These are phyloP conservation scores for Chromoteleia sp. DNA, from an alignment of 2,888 invertebrate species.

Conservation along the genomic window DNA sequence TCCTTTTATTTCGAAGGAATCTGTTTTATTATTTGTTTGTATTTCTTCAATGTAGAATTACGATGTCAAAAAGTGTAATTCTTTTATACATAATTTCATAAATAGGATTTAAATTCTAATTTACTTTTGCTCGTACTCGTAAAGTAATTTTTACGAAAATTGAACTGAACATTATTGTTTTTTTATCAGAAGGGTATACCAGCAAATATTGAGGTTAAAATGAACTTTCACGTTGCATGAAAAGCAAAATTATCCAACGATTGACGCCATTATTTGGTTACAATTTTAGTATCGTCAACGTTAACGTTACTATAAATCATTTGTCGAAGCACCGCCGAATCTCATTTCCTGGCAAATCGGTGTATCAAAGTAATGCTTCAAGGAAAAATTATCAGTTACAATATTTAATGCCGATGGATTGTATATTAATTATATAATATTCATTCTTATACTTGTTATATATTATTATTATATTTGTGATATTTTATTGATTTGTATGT, in stretches of 20 bases:
- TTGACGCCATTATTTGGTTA: constrained; percentile 2
- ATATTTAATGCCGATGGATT: constrained; percentile 12
- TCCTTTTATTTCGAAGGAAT: no score
- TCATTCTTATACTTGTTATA: neutral
- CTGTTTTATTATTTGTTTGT: no score
- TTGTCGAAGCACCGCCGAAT: constrained; percentile 8
- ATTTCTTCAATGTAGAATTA: no score
- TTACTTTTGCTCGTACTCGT: no score
- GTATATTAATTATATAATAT: constrained; percentile 12
- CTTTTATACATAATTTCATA: no score
- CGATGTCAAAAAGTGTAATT: no score
- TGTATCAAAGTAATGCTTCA: neutral
- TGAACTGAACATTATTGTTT: no score
- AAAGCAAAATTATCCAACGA: neutral
- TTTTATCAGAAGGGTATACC: neutral
- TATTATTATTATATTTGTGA: constrained; percentile 11
- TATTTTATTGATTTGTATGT: constrained; percentile 38
- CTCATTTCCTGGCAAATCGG: constrained; percentile 4
- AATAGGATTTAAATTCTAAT: no score
- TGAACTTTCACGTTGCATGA: neutral
- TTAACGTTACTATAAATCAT: constrained; percentile 33
- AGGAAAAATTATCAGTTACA: constrained; percentile 15
- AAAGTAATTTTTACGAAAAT: no score
- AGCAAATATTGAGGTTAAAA: neutral
- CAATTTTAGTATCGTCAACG: constrained; percentile 18